phyloP scores from a whole-genome alignment of 2,888 invertebrate species.

The Dorcus parallelipipedus region DNA sequence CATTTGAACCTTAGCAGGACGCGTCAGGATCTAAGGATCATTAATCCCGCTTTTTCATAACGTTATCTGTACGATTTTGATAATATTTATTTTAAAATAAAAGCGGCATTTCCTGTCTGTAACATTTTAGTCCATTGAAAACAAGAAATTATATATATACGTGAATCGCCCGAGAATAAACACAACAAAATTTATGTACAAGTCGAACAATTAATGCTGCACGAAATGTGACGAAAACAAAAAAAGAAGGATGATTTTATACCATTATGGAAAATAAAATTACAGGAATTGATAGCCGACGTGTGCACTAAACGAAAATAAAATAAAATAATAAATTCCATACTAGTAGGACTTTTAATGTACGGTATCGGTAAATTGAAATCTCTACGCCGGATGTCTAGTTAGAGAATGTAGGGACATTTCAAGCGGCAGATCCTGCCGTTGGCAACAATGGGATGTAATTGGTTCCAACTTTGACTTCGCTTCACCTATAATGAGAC shows the following conservation, averaged over 20 bases:
- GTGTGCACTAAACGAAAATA: neutral
- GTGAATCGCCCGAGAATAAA: no score
- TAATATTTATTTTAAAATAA: no score
- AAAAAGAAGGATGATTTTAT: no score
- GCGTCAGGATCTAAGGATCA: conserved; percentile 38
- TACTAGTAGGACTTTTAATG: neutral
- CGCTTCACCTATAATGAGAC: conserved; percentile 42
- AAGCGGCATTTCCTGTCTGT: no score
- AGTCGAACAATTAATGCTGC: no score
- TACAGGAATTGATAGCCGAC: no score
- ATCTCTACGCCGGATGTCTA: conserved; percentile 38
- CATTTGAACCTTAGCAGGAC: conserved; percentile 41
- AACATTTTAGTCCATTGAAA: no score
- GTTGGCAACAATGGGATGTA: conserved; percentile 49
- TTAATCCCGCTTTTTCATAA: conserved; percentile 35
- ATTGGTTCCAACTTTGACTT: conserved; percentile 49
- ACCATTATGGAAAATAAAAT: no score
- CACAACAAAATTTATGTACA: no score
- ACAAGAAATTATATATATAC: no score
- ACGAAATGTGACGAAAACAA: no score
- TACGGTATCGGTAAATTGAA: conserved; percentile 43
- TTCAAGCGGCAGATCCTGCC: conserved; percentile 41
- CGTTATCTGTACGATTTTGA: neutral
- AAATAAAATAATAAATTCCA: conserved; percentile 1
- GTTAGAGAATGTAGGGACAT: conserved; percentile 34